phyloP scores from a whole-genome alignment of 1,140 invertebrate species.

The Heliconius hermathena region DNA sequence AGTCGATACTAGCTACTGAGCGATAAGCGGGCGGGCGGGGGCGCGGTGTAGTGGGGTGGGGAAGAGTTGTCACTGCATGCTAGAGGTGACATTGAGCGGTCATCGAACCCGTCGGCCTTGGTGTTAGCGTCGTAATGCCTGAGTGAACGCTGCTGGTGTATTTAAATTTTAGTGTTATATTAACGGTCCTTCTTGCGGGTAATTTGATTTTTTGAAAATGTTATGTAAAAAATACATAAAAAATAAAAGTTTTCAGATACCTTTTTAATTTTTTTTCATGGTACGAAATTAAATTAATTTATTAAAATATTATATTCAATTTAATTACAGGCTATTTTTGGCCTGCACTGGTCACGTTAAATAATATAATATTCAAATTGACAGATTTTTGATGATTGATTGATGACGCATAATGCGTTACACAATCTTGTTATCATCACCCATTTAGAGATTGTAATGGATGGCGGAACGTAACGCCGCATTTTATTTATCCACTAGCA shows the following conservation, averaged over 20 bases:
- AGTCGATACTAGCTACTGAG: conserved; percentile 31
- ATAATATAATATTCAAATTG: no score
- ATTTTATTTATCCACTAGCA: no score
- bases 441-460: no score
- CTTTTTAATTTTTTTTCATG: neutral
- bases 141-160: conserved; percentile 23
- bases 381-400: no score
- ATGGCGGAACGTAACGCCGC: no score
- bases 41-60: conserved; percentile 33
- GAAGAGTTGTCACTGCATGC: conserved; percentile 53
- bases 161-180: conserved; percentile 4
- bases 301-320: neutral
- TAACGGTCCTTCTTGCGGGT: neutral
- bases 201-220: neutral
- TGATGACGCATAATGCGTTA: no score
- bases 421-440: no score
- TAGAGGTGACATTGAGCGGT: conserved; percentile 70
- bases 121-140: conserved; percentile 28
- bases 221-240: neutral
- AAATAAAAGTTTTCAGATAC: neutral
- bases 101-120: conserved; percentile 56
- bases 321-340: no score
- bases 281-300: no score
- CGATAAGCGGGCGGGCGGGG: conserved; percentile 37
- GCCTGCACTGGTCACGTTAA: no score